phyloP scores from a whole-genome alignment of 2,113 vertebrate species.

The Gavialis gangeticus region DNA sequence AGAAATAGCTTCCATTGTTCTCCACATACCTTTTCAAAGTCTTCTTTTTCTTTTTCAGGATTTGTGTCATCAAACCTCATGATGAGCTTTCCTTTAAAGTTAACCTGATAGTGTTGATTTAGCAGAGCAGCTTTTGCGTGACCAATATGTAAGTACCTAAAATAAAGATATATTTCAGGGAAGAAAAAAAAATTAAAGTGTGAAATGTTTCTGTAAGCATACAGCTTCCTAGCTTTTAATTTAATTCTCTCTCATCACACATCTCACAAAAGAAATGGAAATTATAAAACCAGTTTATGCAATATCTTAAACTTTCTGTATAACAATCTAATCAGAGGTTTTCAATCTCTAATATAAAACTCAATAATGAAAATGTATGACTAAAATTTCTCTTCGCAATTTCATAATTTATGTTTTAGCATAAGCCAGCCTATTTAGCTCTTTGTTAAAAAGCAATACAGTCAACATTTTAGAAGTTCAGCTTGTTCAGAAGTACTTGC shows the following conservation, averaged over 20 bases:
- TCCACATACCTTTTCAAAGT: constrained; percentile 95
- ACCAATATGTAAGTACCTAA: constrained; percentile 96
- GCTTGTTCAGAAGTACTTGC: neutral
- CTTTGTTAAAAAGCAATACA: neutral
- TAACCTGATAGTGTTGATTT: constrained; percentile 98
- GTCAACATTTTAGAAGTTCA: neutral
- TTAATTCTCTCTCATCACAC: too few relatives aligned
- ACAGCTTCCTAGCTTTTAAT: too few relatives aligned
- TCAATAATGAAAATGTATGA: neutral
- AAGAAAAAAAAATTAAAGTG: neutral
- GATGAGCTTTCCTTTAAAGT: constrained; percentile 97
- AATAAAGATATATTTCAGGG: constrained; percentile 49
- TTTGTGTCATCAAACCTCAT: constrained; percentile 99
- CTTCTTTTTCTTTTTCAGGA: constrained; percentile 99
- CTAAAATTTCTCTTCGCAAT: neutral
- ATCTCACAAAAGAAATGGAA: too few relatives aligned
- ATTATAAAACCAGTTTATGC: neutral
- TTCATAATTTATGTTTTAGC: neutral
- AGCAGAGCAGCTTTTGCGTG: constrained; percentile 98
- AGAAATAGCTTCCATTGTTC: constrained; percentile 36
- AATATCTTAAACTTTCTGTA: neutral
- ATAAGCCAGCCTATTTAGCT: neutral
- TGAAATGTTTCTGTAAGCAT: too few relatives aligned
- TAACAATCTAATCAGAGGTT: neutral
- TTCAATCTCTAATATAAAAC: neutral